These are phyloP conservation scores for Gulo gulo DNA, from an alignment of 2,113 vertebrate genomes.

Conservation along the genomic window DNA sequence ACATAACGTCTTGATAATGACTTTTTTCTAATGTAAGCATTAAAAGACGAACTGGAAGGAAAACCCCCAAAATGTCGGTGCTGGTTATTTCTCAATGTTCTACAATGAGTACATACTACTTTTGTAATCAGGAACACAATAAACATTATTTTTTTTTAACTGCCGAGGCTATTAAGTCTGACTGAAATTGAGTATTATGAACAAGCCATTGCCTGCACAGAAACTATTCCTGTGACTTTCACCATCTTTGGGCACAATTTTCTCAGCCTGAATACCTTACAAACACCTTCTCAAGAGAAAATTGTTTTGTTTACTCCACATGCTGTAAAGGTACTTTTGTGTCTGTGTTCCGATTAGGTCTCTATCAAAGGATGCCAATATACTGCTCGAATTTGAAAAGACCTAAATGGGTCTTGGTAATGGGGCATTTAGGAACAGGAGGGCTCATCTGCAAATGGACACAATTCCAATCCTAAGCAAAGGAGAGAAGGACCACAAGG, in stretches of 20 bases:
- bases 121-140: conserved; percentile 37
- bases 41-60: not conserved
- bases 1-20: not conserved
- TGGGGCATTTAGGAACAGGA: not conserved
- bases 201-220: not conserved
- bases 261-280: conserved; percentile 35
- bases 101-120: not conserved
- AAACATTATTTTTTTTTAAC: not conserved
- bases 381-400: not conserved
- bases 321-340: not conserved
- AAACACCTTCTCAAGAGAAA: not conserved
- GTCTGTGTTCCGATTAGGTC: not conserved
- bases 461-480: not conserved
- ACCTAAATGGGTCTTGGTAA: not conserved
- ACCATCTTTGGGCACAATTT: not conserved
- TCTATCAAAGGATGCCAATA: not conserved
- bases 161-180: conserved; percentile 1
- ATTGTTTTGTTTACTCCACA: conserved; percentile 32
- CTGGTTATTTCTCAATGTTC: conserved; percentile 13
- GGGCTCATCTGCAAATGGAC: not conserved
- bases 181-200: conserved; percentile 30
- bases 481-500: not conserved
- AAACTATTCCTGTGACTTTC: conserved; percentile 8
- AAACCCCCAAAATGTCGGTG: not conserved
- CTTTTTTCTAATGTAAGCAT: not conserved